Evolutionary conservation across 2,888 invertebrate genomes (phyloP).

Genomic region (Drosophila pseudotakahashii): DNA sequence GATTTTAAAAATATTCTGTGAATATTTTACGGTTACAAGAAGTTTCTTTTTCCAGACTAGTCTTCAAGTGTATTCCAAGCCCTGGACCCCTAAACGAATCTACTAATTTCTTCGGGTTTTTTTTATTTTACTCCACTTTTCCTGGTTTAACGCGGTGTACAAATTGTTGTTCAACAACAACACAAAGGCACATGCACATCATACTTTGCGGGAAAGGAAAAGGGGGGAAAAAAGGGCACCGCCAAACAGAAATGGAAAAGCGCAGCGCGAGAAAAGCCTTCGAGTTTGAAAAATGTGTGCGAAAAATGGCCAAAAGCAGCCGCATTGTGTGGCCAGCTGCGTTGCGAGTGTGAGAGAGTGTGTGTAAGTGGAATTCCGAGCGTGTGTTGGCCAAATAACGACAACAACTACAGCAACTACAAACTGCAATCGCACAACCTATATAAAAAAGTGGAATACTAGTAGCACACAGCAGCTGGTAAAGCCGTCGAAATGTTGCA

Average conservation of each 20-base stretch:
- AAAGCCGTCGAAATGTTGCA: constrained; percentile 66
- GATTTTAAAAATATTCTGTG: no score
- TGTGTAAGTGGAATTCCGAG: constrained; percentile 16
- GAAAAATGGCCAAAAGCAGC: constrained; percentile 63
- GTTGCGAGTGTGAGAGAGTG: constrained; percentile 25
- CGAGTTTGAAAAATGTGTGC: constrained; percentile 61
- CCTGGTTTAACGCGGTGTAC: constrained; percentile 59
- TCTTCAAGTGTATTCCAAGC: not conserved
- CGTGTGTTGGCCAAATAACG: constrained; percentile 38
- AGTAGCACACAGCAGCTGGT: constrained; percentile 55
- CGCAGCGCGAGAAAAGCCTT: constrained; percentile 49
- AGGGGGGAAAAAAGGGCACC: constrained; percentile 8
- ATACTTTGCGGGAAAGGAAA: constrained; percentile 22
- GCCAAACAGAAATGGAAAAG: constrained; percentile 7
- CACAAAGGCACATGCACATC: constrained; percentile 37
- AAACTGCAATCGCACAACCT: constrained; percentile 30
- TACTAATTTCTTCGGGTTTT: constrained; percentile 39
- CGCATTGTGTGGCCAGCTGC: constrained; percentile 72
- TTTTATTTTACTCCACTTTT: constrained; percentile 62
- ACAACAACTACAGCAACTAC: constrained; percentile 16
- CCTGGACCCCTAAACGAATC: constrained; percentile 7
- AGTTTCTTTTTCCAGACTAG: no score
- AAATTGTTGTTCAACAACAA: constrained; percentile 62
- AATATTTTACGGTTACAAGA: no score
- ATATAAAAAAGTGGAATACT: constrained; percentile 34